A percentile compares a stretch with the other conserved stretches of the same genome.
phyloP scores from a whole-genome alignment of 2,113 vertebrate species.

The Bubalus kerabau region DNA sequence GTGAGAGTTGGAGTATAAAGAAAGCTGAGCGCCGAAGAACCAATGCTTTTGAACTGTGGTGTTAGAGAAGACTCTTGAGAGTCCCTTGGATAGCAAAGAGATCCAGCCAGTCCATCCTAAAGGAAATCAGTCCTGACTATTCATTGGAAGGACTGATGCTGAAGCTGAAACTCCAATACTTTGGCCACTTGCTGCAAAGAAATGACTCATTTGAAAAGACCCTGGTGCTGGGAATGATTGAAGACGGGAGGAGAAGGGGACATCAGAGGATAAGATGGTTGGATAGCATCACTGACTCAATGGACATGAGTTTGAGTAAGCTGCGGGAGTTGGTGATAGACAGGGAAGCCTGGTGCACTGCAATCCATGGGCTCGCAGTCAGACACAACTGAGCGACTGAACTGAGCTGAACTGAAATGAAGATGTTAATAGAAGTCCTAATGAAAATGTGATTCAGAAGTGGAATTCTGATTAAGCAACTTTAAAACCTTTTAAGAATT shows the following conservation, averaged over 20 bases:
- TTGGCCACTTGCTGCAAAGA: neutral
- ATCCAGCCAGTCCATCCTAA: neutral
- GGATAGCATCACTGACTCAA: neutral
- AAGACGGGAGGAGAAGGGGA: neutral
- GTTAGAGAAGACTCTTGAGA: neutral
- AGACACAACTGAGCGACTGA: fast-evolving
- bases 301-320: neutral
- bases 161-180: neutral
- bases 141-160: neutral
- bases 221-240: neutral
- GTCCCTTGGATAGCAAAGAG: neutral
- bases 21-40: fast-evolving
- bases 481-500: neutral
- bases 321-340: neutral
- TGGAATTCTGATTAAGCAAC: neutral
- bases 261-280: neutral
- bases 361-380: neutral
- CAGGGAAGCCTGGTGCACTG: fast-evolving
- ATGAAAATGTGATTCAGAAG: neutral
- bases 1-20: neutral
- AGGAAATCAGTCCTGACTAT: neutral
- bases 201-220: neutral
- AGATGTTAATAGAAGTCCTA: neutral
- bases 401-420: neutral
- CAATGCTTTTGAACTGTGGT: neutral